Base-by-base conservation (phyloP, 2,888 invertebrate genomes). In the Apamea anceps region DNA sequence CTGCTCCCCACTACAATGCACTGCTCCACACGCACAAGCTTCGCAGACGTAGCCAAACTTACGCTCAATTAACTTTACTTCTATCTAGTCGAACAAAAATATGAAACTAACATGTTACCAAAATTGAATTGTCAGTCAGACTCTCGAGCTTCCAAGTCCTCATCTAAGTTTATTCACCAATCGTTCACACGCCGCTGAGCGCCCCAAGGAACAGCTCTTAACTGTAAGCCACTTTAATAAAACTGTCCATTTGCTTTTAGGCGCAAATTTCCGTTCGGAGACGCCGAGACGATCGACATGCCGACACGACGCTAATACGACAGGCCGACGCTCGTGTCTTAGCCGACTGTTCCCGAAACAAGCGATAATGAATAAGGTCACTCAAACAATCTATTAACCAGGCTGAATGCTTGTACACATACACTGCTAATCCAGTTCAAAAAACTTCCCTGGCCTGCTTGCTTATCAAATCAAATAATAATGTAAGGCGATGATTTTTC, bases 201-300 rank as follows among this genome's bases (percentile, higher is more conserved):
- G 57, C 25, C 21, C 45, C 12, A 15, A 71, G 48, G 18, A 65
- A 32, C n/a, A 42, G 62, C 66, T 67, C 48, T 68, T 62, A 48
- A 72, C 62, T 71, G 28, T 73, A 62, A 83, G 62, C 13, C 51
- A 66, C 72, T 73, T 70, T 84, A 75, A 79, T 70, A 79, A 73
- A 84, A 80, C 68, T 70, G 80, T 83, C 80, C 28, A 45, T 84
- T 80, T 84, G 68, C 72, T 72, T 84, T 83, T 83, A 84, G 75
- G 51, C 65, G 80, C 68, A 84, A 75, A 74, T 66, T 82, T n/a
- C 51, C 62, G 54, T 48, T 63, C 66, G 68, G 65, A 42, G 18
- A 62, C 32, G 62, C 42, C 32, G 57, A 25, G 81, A 60, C 37
- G 57, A 37, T 63, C n/a, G 75, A 65, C 77, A 15, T 28, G 57